Evolutionary conservation across 2,113 vertebrate species (phyloP).

Genomic region (Orientallactaga bullata): DNA sequence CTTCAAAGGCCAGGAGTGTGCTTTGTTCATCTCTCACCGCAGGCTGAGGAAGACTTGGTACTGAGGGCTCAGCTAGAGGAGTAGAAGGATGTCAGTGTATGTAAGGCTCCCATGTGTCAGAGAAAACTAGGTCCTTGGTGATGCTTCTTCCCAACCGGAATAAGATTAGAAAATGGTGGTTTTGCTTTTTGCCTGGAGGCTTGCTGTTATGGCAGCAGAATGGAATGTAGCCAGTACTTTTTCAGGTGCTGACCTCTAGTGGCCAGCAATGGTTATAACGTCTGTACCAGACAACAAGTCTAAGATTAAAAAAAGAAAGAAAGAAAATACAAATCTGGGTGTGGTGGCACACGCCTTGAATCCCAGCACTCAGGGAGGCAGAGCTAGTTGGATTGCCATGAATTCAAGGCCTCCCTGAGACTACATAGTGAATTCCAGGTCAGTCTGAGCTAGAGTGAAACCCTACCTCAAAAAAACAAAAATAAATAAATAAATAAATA

Average conservation of each 20-base stretch:
- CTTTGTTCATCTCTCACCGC: background rate
- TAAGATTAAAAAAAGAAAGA: too few relatives aligned
- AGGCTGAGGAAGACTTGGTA: background rate
- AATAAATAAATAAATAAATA: too few relatives aligned
- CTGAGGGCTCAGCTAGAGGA: background rate
- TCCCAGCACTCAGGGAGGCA: too few relatives aligned
- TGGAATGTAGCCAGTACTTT: slow-evolving; percentile 8
- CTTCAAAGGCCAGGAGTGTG: rapidly evolving
- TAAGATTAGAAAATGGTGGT: background rate
- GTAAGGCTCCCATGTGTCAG: background rate
- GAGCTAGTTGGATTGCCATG: too few relatives aligned
- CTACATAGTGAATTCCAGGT: too few relatives aligned
- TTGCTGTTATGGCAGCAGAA: background rate
- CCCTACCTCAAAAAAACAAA: too few relatives aligned
- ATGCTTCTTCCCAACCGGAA: slow-evolving; percentile 33
- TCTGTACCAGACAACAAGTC: background rate
- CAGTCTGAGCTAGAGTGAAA: too few relatives aligned
- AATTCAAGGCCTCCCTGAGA: too few relatives aligned
- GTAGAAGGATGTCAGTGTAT: background rate
- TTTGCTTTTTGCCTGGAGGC: background rate
- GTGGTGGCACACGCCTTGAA: too few relatives aligned
- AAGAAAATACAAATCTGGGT: too few relatives aligned
- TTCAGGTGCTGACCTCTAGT: slow-evolving; percentile 78
- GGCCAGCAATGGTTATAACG: background rate
- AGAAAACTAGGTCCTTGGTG: background rate